Base-by-base conservation (phyloP, 2,113 vertebrate species). In the Pampusana beccarii region DNA sequence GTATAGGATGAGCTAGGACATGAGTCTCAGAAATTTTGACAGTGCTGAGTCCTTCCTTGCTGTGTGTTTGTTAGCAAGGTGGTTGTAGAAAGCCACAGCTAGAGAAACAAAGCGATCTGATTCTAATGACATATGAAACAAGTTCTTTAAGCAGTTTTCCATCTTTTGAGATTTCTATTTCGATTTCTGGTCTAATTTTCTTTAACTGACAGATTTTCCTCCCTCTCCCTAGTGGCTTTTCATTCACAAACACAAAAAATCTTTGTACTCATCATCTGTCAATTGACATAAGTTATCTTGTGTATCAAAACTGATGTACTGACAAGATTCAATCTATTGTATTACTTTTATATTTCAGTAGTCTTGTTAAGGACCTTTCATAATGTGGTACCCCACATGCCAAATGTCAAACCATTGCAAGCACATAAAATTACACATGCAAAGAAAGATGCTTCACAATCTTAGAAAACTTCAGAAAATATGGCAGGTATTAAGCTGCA, bases 1-100 rank as follows among this genome's bases (percentile, higher is more conserved):
- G 13, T 36, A 40, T 13, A 62, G 24, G 26, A 74, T 23, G 31
- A 70, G 7, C 10, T 51, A 58, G 24, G 46, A 28, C 11, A 51
- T 0, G 1, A 46, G 2, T 13, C 16, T 64, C 29, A 53, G 33
- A n/a, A 72, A 20, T 42, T 29, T 25, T 74, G 42, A 12, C 16
- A 48, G 8, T 17, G 3, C 16, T 46, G 9, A 58, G 29, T 69
- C 28, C 29, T 62, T 82, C 36, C 9, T 62, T 82, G 38, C 10
- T 71, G 3, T 51, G 17, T 10, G 5, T 46, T 86, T 86, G 8
- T 84, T 74, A 66, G 8, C 14, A 81, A 86, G 29, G 50, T 4
- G 2, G 2, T 9, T 65, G 36, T 23, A 36, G 54, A 88, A 86
- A 67, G 9, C 6, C n/a, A 46, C 13, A 34, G 8, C 8, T 42